Conservation (phyloP, 2,797 vertebrate genomes). For the Centropyge bicolor region DNA sequence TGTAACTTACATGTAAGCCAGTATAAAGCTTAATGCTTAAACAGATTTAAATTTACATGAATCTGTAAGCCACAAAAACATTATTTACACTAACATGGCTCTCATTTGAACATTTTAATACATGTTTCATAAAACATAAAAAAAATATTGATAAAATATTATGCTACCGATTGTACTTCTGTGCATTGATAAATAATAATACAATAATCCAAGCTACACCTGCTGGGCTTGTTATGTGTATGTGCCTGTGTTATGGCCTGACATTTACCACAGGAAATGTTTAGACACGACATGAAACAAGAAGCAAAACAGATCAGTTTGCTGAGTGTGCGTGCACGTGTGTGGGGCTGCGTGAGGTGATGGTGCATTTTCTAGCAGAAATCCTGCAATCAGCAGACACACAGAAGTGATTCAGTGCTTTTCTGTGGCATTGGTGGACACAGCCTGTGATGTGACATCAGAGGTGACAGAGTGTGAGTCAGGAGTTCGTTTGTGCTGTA, state of each 20-base stretch:
- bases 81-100: not conserved
- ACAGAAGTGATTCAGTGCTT: conserved; percentile 33
- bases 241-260: not conserved
- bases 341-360: conserved; percentile 5
- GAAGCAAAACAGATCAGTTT: not conserved
- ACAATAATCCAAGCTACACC: not conserved
- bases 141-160: not conserved
- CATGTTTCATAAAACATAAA: conserved; percentile 11
- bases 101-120: not conserved
- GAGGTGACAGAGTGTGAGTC: conserved; percentile 58
- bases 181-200: not conserved
- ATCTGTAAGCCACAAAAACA: not conserved
- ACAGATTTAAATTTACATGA: too few relatives aligned
- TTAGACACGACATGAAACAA: not conserved
- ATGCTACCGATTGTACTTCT: not conserved
- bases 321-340: not conserved
- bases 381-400: conserved; percentile 46
- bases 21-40: not conserved
- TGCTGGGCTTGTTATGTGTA: not conserved
- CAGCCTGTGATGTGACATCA: conserved; percentile 48
- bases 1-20: not conserved
- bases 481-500: conserved; percentile 47
- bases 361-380: conserved; percentile 38
- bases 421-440: conserved; percentile 22
- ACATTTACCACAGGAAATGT: not conserved